phyloP scores from a whole-genome alignment of 2,113 vertebrate genomes.

The Perca fluviatilis region DNA sequence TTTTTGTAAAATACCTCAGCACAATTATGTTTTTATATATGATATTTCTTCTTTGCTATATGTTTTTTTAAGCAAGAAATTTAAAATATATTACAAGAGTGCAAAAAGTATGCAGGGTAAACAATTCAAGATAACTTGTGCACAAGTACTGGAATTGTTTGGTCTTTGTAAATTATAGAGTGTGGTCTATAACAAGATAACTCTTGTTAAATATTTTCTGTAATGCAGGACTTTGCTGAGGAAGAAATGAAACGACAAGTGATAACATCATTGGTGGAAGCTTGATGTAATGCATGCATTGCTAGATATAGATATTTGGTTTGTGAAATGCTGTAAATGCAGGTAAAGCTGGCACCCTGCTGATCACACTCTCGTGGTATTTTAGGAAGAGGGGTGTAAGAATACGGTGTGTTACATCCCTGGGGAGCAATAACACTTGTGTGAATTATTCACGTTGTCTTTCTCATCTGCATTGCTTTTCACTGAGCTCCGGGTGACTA shows the following conservation, averaged over 20 bases:
- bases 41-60: no score
- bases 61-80: not conserved
- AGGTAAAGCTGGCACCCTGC: conserved; percentile 36
- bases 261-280: conserved; percentile 24
- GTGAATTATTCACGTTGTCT: conserved; percentile 67
- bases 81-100: not conserved
- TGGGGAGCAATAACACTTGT: conserved; percentile 65
- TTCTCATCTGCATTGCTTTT: conserved; percentile 35
- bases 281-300: not conserved
- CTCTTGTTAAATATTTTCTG: not conserved
- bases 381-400: conserved; percentile 17
- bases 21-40: not conserved
- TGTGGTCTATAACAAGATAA: no score
- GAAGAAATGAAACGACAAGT: conserved; percentile 26
- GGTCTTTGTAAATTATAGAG: no score
- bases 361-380: conserved; percentile 15
- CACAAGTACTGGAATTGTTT: no score
- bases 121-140: not conserved
- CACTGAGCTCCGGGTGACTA: conserved; percentile 40
- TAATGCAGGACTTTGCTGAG: not conserved
- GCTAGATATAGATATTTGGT: conserved; percentile 38
- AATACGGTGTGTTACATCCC: conserved; percentile 57
- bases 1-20: not conserved
- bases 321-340: conserved; percentile 18
- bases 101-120: no score